A percentile compares a stretch with the other conserved stretches of the same genome.
phyloP scores from a whole-genome alignment of 2,888 invertebrate species.

The Stenodema calcarata region DNA sequence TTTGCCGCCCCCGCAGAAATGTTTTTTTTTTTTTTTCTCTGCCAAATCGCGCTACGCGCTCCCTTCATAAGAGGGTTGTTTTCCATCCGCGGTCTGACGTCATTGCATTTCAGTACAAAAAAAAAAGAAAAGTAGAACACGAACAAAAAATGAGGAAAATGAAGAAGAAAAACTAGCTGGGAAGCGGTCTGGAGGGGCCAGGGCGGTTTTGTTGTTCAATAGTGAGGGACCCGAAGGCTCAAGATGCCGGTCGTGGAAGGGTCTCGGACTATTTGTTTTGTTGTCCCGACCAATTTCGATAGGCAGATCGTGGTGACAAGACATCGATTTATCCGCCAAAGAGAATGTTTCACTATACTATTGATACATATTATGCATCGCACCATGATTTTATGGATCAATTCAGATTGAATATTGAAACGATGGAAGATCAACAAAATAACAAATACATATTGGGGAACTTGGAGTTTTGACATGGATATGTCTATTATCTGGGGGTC shows the following conservation, averaged over 20 bases:
- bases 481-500: too few relatives aligned
- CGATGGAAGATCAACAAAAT: too few relatives aligned
- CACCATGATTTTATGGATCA: too few relatives aligned
- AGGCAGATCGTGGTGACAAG: too few relatives aligned
- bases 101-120: slow-evolving; percentile 15
- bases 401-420: too few relatives aligned
- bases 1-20: background rate
- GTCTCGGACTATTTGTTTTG: too few relatives aligned
- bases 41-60: slow-evolving; percentile 22
- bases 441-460: too few relatives aligned
- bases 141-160: background rate
- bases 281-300: too few relatives aligned
- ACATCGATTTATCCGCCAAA: too few relatives aligned
- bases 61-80: slow-evolving; percentile 30
- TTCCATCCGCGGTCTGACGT: slow-evolving; percentile 30
- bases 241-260: background rate
- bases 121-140: background rate
- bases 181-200: background rate
- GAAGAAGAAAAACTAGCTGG: background rate
- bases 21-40: background rate
- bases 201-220: background rate
- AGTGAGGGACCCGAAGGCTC: background rate
- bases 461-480: too few relatives aligned
- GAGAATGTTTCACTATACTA: too few relatives aligned
- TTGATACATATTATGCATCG: too few relatives aligned